phyloP scores from a whole-genome alignment of 2,797 vertebrate species.

The Crossoptilon crossoptilon region DNA sequence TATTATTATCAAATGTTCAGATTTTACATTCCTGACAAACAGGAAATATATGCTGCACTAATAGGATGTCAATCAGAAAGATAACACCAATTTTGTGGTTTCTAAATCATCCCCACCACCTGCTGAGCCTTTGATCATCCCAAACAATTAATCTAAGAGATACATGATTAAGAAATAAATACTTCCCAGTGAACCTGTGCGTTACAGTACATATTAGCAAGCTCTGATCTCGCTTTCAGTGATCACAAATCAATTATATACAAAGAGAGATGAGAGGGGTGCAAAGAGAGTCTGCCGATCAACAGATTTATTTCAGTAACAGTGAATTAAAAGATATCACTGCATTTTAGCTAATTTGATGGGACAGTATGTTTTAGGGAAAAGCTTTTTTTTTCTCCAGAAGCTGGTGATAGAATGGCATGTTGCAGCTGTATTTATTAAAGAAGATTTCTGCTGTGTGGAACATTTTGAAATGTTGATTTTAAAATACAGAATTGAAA shows the following conservation, averaged over 20 bases:
- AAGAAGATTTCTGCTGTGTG: background rate
- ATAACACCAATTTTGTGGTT: conserved; percentile 85
- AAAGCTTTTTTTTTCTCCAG: background rate
- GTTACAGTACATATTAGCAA: conserved; percentile 40
- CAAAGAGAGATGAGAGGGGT: background rate
- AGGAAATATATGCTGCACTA: conserved; percentile 82
- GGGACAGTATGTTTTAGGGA: background rate
- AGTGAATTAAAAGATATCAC: background rate
- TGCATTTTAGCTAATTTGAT: background rate
- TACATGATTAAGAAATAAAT: conserved; percentile 82
- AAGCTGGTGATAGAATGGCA: background rate
- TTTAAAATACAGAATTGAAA: background rate
- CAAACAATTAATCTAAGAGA: conserved; percentile 85
- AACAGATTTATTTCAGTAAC: background rate
- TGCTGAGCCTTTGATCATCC: conserved; percentile 84
- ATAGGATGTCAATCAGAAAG: conserved; percentile 83
- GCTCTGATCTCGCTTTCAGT: conserved; percentile 17
- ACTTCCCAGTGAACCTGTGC: conserved; percentile 67
- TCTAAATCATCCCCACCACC: conserved; percentile 84
- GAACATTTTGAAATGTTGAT: background rate
- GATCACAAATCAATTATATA: conserved; percentile 4
- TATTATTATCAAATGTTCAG: conserved; percentile 81
- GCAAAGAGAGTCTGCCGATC: background rate
- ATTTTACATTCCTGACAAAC: conserved; percentile 83
- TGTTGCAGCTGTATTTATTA: background rate